A percentile compares a stretch with the other conserved stretches of the same genome.
These are phyloP conservation scores for Penaeus vannamei DNA, from an alignment of 1,140 invertebrate genomes.

Conservation along the genomic window DNA sequence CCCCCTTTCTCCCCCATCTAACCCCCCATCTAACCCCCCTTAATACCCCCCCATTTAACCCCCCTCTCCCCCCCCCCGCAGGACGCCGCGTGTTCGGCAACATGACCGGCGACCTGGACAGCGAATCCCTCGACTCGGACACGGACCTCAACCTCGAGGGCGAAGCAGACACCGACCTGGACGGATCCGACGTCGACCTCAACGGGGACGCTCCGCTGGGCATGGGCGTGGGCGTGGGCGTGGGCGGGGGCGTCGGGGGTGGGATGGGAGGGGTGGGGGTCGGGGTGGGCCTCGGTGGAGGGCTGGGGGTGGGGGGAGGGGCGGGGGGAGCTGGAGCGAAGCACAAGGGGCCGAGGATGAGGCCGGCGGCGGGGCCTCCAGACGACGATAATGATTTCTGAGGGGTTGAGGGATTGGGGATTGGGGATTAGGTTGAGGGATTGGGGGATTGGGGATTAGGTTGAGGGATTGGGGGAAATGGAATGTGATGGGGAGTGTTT, in stretches of 20 bases:
- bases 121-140: conserved; percentile 48
- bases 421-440: neutral
- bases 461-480: too few species aligned
- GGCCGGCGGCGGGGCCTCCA: conserved; percentile 22
- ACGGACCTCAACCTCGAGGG: conserved; percentile 54
- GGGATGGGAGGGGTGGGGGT: conserved; percentile 35
- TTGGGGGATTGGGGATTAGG: too few species aligned
- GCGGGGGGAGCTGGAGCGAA: neutral
- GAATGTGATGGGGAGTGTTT: too few species aligned
- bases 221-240: conserved; percentile 34
- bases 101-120: conserved; percentile 49
- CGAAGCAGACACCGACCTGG: conserved; percentile 50
- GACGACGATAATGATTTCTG: conserved; percentile 43
- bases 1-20: too few species aligned
- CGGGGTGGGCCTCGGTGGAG: neutral
- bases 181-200: conserved; percentile 36
- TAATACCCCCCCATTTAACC: neutral
- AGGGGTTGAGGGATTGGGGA: neutral
- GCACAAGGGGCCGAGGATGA: conserved; percentile 43
- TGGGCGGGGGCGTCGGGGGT: conserved; percentile 1
- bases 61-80: neutral
- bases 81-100: conserved; percentile 44
- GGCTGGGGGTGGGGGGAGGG: too few species aligned
- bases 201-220: neutral
- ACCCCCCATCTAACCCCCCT: neutral